Percentiles rank a stretch among this genome's conserved stretches.
phyloP scores from a whole-genome alignment of 1,140 invertebrate genomes.

The Anastrepha obliqua region DNA sequence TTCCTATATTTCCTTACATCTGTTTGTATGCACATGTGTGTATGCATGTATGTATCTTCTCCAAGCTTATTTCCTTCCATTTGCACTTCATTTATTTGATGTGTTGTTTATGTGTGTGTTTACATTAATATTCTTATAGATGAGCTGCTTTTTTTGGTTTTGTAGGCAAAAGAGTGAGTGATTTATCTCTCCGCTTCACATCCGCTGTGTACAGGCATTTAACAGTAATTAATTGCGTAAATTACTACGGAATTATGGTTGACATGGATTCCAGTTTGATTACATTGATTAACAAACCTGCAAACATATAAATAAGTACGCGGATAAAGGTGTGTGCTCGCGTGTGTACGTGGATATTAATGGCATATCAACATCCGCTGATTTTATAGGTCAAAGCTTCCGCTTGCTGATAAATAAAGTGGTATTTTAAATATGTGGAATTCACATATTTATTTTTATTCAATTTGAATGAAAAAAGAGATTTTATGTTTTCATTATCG shows the following conservation, averaged over 20 bases:
- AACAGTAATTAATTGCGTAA: conserved; percentile 52
- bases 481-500: background rate
- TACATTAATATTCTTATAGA: background rate
- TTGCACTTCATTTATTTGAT: background rate
- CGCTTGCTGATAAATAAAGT: background rate
- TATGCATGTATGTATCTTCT: too few relatives aligned
- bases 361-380: background rate
- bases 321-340: background rate
- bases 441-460: conserved; percentile 20
- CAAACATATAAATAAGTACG: conserved; percentile 25
- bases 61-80: background rate
- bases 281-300: conserved; percentile 21
- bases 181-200: background rate
- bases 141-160: background rate
- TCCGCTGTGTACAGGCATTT: conserved; percentile 1
- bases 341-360: too few relatives aligned
- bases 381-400: conserved; percentile 27
- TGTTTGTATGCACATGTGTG: too few relatives aligned
- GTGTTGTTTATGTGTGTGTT: background rate
- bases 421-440: background rate
- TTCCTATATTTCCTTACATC: too few relatives aligned
- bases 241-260: conserved; percentile 50
- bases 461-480: background rate
- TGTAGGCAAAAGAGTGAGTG: background rate
- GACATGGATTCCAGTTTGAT: conserved; percentile 34